A percentile compares a stretch with the other conserved stretches of the same genome.
Conservation (phyloP, 2,888 invertebrate genomes). For the Drosophila lacicola region DNA sequence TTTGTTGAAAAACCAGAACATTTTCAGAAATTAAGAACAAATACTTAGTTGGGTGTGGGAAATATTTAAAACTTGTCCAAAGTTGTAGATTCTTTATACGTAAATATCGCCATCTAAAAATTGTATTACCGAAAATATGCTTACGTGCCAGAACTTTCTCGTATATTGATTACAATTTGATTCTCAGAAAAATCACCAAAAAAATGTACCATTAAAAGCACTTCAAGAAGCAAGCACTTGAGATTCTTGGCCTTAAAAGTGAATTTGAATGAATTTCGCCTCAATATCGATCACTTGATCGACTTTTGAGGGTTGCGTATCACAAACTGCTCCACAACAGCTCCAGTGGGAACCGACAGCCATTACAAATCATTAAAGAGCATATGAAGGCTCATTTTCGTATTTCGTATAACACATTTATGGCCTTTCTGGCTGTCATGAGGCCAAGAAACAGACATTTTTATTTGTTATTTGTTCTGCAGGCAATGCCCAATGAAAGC, state of each 20-base stretch:
- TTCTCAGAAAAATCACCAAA: background rate
- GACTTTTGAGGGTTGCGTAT: slow-evolving; percentile 12
- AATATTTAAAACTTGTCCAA: too few relatives aligned
- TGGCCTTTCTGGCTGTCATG: slow-evolving; percentile 58
- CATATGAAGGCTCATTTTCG: slow-evolving; percentile 34
- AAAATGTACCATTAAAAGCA: background rate
- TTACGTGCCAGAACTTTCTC: too few relatives aligned
- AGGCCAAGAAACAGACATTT: slow-evolving; percentile 69
- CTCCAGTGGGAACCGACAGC: slow-evolving; percentile 46
- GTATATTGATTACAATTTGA: background rate
- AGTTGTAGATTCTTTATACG: too few relatives aligned
- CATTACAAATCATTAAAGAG: slow-evolving; percentile 62
- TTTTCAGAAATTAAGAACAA: too few relatives aligned
- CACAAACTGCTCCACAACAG: slow-evolving; percentile 7
- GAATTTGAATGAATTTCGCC: slow-evolving; percentile 26
- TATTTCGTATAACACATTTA: slow-evolving; percentile 52
- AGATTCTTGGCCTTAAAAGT: slow-evolving; percentile 1
- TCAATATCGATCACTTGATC: slow-evolving; percentile 45
- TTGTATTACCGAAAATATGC: too few relatives aligned
- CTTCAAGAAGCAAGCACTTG: slow-evolving; percentile 9
- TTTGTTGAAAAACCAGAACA: too few relatives aligned
- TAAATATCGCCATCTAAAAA: too few relatives aligned
- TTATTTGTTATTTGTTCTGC: slow-evolving; percentile 67
- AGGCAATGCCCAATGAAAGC: slow-evolving; percentile 58
- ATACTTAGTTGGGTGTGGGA: too few relatives aligned